A percentile compares a stretch with the other conserved stretches of the same genome.
Conservation (phyloP, 2,113 vertebrate genomes). For the Electrona antarctica region DNA sequence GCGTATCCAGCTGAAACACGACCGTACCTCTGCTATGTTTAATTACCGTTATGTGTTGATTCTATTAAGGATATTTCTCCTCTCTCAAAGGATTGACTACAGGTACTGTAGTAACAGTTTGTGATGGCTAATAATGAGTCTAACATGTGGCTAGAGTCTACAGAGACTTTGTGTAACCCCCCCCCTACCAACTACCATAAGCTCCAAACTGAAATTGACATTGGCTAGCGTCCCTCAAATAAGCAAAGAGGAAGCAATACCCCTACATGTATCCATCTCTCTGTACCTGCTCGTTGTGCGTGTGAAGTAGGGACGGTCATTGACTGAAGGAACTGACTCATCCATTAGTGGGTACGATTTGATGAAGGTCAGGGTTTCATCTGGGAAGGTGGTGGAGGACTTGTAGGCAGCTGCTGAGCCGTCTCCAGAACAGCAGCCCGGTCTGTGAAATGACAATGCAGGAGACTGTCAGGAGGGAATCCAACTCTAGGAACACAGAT, state of each 20-base stretch:
- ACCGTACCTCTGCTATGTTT: no score
- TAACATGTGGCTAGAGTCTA: no score
- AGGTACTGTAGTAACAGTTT: no score
- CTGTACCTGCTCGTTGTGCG: constrained; percentile 85
- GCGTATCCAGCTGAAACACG: no score
- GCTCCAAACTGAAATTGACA: no score
- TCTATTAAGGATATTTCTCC: no score
- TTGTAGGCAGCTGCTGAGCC: constrained; percentile 78
- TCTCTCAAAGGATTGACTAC: no score
- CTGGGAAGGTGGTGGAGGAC: constrained; percentile 89
- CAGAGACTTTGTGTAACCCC: no score
- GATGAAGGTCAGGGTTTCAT: constrained; percentile 90
- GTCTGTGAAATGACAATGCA: constrained; percentile 71
- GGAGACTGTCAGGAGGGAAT: neutral
- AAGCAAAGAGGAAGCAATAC: no score
- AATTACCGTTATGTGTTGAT: no score
- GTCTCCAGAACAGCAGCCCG: constrained; percentile 88
- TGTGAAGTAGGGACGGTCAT: constrained; percentile 87
- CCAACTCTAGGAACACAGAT: constrained; percentile 20
- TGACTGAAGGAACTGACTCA: constrained; percentile 83
- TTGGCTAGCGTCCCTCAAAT: neutral
- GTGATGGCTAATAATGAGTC: no score
- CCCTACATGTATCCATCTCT: neutral
- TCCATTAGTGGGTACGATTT: constrained; percentile 95
- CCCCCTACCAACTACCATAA: no score